Evolutionary conservation across 2,888 invertebrate genomes (phyloP), one percentile per base, ranked within the genome.

Genomic region (Trachelus tabidus): DNA sequence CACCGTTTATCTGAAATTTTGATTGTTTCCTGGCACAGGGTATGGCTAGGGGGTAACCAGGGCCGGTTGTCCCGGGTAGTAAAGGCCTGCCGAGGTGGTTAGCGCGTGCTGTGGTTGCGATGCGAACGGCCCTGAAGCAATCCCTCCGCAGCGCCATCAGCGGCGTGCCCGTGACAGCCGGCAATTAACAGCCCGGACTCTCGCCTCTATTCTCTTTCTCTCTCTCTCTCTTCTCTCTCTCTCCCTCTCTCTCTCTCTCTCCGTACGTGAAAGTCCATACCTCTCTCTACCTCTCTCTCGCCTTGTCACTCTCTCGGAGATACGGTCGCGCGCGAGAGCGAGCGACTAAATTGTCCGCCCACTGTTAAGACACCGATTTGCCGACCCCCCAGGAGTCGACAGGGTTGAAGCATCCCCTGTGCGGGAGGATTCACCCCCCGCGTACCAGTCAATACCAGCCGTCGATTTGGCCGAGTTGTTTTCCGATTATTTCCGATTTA

Each of bases 111-210:
- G 34, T 33, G 34, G 56, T 33, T 73, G 40, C 73, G 73, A 69
- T 77, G 68, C 75, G 77, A 35, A 33, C 69, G 69, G 69, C 69
- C 30, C 69, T 33, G 69, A 69, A 79, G 81, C 82, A 83, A 81
- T 83, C 84, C 82, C 82, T 82, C 80, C 81, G 84, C 82, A 78
- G 81, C 78, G 80, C 78, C 69, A 83, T 83, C 88, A 86, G 83
- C 85, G 87, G 89, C 87, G 86, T 91, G 91, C 79, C 89, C 83
- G 87, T 91, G 91, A 91, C 91, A 91, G 91, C 85, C 87, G 81
- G 89, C 91, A 91, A 91, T 91, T 91, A 91, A 91, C 90, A 88
- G 90, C 87, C 86, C 88, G 89, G 89, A 88, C 88, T 89, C 87
- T 89, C 87, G 87, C 87, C 86, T 87, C 87, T 80, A 83, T 78